Percentiles rank a stretch among this genome's conserved stretches.
phyloP scores from a whole-genome alignment of 2,888 invertebrate genomes.

The Ecdyonurus torrentis region DNA sequence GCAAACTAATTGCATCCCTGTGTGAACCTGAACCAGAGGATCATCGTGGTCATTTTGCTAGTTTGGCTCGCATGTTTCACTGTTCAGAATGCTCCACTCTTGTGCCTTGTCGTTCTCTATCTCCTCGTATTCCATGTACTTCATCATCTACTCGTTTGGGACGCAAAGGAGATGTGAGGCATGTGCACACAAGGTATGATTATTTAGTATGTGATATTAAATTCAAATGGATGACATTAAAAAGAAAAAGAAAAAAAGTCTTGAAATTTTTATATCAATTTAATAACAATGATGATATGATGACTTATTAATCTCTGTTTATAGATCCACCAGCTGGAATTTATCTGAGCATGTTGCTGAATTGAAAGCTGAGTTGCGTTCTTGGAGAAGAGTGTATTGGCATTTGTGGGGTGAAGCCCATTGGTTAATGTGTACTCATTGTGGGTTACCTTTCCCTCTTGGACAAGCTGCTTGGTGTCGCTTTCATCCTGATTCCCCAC shows the following conservation, averaged over 20 bases:
- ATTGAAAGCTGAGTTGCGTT: conserved; percentile 58
- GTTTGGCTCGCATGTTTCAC: conserved; percentile 57
- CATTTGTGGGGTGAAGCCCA: conserved; percentile 84
- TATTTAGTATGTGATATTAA: no score
- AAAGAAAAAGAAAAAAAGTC: conserved; percentile 6
- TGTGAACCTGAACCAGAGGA: conserved; percentile 60
- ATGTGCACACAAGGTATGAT: conserved; percentile 45
- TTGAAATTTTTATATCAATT: no score
- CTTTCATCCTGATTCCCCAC: conserved; percentile 60
- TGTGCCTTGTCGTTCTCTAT: conserved; percentile 24
- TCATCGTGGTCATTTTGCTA: conserved; percentile 62
- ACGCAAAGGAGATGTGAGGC: conserved; percentile 51
- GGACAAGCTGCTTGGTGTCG: conserved; percentile 52
- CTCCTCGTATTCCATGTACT: conserved; percentile 42
- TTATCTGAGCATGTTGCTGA: conserved; percentile 61
- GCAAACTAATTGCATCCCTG: conserved; percentile 62
- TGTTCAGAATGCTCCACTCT: conserved; percentile 55
- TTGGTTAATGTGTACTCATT: conserved; percentile 62
- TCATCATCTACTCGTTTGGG: conserved; percentile 55
- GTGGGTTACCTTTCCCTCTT: conserved; percentile 58
- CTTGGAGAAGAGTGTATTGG: conserved; percentile 90
- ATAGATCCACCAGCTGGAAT: conserved; percentile 61
- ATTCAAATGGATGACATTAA: no score
- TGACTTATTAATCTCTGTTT: no score
- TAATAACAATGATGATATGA: conserved; percentile 3